phyloP scores from a whole-genome alignment of 1,140 invertebrate species.

The Sarcophaga peregrina region DNA sequence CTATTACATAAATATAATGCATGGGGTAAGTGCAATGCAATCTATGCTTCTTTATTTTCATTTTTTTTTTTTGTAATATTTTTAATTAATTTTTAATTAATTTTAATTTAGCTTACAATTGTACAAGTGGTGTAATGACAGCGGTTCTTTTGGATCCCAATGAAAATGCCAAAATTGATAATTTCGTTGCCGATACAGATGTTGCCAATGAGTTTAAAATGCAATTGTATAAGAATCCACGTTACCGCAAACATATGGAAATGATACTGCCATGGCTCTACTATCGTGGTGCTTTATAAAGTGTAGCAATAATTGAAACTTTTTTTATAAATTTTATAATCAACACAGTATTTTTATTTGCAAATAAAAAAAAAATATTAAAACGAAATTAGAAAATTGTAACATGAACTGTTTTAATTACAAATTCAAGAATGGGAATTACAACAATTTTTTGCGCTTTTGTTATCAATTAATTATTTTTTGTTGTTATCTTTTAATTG shows the following conservation, averaged over 20 bases:
- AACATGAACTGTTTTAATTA: too few relatives aligned
- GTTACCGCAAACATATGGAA: conserved; percentile 49
- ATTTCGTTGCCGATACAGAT: conserved; percentile 50
- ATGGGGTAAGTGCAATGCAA: conserved; percentile 44
- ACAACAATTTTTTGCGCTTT: too few relatives aligned
- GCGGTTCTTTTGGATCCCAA: conserved; percentile 55
- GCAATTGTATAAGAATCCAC: conserved; percentile 49
- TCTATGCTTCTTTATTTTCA: not conserved
- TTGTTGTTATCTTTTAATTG: too few relatives aligned
- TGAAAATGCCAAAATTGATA: conserved; percentile 53
- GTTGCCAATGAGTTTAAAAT: conserved; percentile 53
- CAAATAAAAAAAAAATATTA: too few relatives aligned
- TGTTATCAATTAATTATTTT: too few relatives aligned
- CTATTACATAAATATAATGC: conserved; percentile 51
- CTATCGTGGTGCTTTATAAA: conserved; percentile 51
- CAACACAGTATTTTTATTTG: too few relatives aligned
- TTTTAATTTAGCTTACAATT: conserved; percentile 40
- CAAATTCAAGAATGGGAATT: too few relatives aligned
- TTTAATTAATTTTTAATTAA: not conserved
- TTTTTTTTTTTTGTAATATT: not conserved
- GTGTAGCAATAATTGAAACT: too few relatives aligned
- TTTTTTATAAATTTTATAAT: too few relatives aligned
- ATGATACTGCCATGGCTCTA: conserved; percentile 57
- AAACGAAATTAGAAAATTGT: too few relatives aligned
- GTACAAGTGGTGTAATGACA: conserved; percentile 52